Percentiles rank a stretch among this genome's conserved stretches.
These are phyloP conservation scores for Plotosus lineatus DNA, from an alignment of 2,113 vertebrate species.

Conservation along the genomic window DNA sequence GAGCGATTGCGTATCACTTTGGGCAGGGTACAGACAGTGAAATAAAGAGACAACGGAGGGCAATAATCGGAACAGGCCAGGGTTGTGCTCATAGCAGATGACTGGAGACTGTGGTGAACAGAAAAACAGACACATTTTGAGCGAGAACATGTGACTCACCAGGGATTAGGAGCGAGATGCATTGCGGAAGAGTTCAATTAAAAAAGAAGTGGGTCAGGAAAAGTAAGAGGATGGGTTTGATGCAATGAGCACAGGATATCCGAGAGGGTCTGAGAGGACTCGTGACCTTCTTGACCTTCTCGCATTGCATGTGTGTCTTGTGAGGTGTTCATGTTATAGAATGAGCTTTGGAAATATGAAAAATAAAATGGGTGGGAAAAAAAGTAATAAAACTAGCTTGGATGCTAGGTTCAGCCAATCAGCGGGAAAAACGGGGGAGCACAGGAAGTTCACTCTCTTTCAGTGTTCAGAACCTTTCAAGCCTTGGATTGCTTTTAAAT, in stretches of 20 bases:
- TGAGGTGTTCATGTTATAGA: conserved; percentile 14
- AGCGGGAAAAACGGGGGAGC: neutral
- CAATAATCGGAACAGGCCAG: conserved; percentile 24
- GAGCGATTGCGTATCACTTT: neutral
- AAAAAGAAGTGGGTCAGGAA: conserved; percentile 58
- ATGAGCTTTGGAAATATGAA: conserved; percentile 1
- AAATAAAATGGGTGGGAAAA: too few relatives aligned
- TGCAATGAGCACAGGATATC: conserved; percentile 54
- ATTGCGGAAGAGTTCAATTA: conserved; percentile 60
- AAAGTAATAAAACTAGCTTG: neutral
- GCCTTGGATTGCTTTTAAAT: conserved; percentile 10
- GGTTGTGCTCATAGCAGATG: conserved; percentile 33
- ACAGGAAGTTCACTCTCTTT: neutral
- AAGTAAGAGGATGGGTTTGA: conserved; percentile 47
- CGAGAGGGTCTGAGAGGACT: conserved; percentile 29
- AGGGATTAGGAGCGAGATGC: conserved; percentile 63
- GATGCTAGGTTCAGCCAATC: neutral
- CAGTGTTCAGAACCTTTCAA: conserved; percentile 10
- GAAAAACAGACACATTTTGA: conserved; percentile 47
- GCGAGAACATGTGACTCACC: conserved; percentile 55
- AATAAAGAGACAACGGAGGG: conserved; percentile 6
- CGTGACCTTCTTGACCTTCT: neutral
- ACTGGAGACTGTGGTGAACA: conserved; percentile 35
- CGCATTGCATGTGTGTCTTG: conserved; percentile 1
- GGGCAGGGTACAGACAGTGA: neutral